Conservation (phyloP, 1,140 invertebrate genomes). For the Melitaea cinxia region DNA sequence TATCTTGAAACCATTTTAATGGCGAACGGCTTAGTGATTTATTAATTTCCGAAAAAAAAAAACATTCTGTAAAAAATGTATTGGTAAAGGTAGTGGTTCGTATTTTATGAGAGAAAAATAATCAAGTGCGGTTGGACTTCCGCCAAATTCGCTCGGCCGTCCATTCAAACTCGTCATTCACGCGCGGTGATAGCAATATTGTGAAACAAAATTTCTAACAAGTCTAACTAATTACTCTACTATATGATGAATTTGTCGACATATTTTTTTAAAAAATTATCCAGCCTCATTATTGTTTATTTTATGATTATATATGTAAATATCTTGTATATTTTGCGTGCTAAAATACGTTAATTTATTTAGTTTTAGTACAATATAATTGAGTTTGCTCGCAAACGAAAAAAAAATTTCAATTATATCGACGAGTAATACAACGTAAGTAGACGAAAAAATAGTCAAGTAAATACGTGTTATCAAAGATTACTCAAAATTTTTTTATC, state of each 20-base stretch:
- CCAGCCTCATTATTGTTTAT: no score
- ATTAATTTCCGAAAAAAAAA: constrained; percentile 55
- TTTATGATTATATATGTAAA: no score
- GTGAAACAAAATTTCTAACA: background rate
- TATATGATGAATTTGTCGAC: background rate
- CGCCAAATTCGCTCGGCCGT: constrained; percentile 25
- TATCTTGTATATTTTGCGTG: no score
- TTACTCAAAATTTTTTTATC: no score
- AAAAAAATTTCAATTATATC: no score
- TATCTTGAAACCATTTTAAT: constrained; percentile 27
- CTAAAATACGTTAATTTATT: no score
- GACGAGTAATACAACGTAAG: no score
- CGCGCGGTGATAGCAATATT: constrained; percentile 29
- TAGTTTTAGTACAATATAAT: no score
- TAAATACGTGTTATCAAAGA: no score
- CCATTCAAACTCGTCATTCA: constrained; percentile 59
- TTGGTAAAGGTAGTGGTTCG: constrained; percentile 47
- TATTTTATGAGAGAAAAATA: constrained; percentile 54
- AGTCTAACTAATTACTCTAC: background rate
- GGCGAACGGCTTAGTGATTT: constrained; percentile 43
- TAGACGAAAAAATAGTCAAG: no score
- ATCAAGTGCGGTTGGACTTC: constrained; percentile 53
- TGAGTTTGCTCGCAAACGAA: no score
- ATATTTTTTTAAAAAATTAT: background rate
- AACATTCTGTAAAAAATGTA: constrained; percentile 46